Conservation (phyloP, 2,113 vertebrate species). For the Burhinus bistriatus region DNA sequence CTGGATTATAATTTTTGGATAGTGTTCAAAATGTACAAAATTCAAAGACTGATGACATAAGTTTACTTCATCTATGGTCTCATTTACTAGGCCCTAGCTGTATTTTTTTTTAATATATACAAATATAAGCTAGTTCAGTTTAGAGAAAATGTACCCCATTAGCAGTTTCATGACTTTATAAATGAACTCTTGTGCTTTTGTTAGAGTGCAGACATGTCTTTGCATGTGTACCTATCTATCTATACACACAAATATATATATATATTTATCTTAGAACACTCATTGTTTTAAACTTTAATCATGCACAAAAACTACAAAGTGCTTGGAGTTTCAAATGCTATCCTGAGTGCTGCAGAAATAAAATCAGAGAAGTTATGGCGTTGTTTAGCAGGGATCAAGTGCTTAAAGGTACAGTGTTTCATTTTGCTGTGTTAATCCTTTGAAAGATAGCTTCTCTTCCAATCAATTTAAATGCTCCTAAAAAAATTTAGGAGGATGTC, state of each 20-base stretch:
- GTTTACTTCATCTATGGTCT: constrained; percentile 37
- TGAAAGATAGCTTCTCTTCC: not conserved
- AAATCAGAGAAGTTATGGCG: not conserved
- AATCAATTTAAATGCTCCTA: not conserved
- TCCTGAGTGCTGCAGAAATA: constrained; percentile 19
- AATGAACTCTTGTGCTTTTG: constrained; percentile 20
- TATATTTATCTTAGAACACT: constrained; percentile 4
- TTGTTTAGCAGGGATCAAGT: not conserved
- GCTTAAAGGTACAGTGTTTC: not conserved
- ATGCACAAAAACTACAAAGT: not conserved
- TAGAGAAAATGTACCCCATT: not conserved
- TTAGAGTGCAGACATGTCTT: not conserved
- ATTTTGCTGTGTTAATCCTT: not conserved
- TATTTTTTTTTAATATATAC: not conserved
- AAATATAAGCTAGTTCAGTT: not conserved
- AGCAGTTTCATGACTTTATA: constrained; percentile 1
- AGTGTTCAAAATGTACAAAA: constrained; percentile 52
- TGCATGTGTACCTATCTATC: not conserved
- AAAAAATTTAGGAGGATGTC: not conserved
- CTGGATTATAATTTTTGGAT: constrained; percentile 58
- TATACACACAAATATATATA: not conserved
- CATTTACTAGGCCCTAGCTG: constrained; percentile 4
- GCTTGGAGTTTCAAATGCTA: constrained; percentile 2
- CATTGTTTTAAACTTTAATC: constrained; percentile 29
- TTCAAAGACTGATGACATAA: constrained; percentile 50